Evolutionary conservation across 2,113 vertebrate species (phyloP), one percentile per base, ranked within the genome.

Genomic region (Hyla sarda): DNA sequence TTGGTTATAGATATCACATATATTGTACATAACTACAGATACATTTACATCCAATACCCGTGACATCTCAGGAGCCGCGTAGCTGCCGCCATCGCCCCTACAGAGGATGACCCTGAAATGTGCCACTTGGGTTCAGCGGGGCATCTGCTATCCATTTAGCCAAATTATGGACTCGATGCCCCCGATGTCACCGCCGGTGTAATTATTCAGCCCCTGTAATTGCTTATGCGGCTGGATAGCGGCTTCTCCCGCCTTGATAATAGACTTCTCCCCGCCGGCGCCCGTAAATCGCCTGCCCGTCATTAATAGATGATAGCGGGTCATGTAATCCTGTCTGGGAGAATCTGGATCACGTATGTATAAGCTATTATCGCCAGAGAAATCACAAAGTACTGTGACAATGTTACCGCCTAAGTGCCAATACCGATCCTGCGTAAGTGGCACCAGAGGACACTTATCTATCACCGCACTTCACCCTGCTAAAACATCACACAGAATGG

Each of bases 141-240:
- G 50, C 75, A 77, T 77, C 16, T 4, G 17, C 52, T 77, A 54
- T 77, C 75, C 75, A 50, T 77, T 77, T 54, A 77, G 47, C 30
- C 47, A 77, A 77, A 77, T 77, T 77, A 77, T 54, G 41, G 75
- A 54, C 75, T 77, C 74, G 9, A 28, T 77, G 28, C 28, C 74
- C n/a, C 48, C 50, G 30, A 54, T 54, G 75, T 11, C 48, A 34
- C 19, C 23, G 75, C 50, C 9, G 13, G 54, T 77, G 30, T 54
- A 77, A 77, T 77, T 77, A 77, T 77, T 32, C 75, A 77, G 25
- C 19, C 9, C 25, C 17, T 77, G 50, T 77, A 77, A 77, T 77
- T 77, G 75, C 48, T 77, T 77, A 54, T 50, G 50, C 52, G 48
- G 34, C 17, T 32, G 50, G 75, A 77, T 54, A 21, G 17, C 10